These are phyloP conservation scores for Automeris io DNA, from an alignment of 2,888 invertebrate genomes.

Conservation along the genomic window DNA sequence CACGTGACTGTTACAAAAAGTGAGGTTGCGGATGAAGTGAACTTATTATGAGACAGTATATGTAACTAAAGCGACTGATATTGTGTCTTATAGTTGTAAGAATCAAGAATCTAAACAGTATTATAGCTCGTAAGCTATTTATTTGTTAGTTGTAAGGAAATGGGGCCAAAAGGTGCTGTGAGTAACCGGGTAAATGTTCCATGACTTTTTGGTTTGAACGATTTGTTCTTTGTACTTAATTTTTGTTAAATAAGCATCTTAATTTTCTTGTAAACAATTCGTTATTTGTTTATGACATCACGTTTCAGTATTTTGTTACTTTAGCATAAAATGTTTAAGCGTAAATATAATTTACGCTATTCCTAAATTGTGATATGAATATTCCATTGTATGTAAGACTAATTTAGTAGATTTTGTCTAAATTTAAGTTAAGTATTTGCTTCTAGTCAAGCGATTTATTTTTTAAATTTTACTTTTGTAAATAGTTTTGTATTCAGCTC, in stretches of 20 bases:
- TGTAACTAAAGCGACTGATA: conserved; percentile 12
- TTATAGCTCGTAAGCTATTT: conserved; percentile 55
- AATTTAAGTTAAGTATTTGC: conserved; percentile 18
- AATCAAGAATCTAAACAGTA: conserved; percentile 52
- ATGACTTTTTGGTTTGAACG: conserved; percentile 43
- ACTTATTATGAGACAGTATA: conserved; percentile 13
- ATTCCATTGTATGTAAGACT: conserved; percentile 47
- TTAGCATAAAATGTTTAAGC: neutral
- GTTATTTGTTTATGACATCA: conserved; percentile 25
- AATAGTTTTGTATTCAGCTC: conserved; percentile 30
- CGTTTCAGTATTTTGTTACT: conserved; percentile 41
- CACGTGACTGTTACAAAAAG: neutral
- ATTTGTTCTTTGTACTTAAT: conserved; percentile 11
- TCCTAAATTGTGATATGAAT: conserved; percentile 73
- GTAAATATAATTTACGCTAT: conserved; percentile 44
- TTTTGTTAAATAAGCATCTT: conserved; percentile 5
- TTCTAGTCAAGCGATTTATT: conserved; percentile 23
- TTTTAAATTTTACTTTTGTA: conserved; percentile 13
- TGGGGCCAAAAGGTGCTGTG: conserved; percentile 70
- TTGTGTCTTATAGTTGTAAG: conserved; percentile 26
- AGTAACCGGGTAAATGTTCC: conserved; percentile 39
- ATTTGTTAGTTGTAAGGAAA: conserved; percentile 36
- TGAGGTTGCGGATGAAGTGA: neutral
- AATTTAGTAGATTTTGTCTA: conserved; percentile 18
- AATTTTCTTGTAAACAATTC: conserved; percentile 15